Evolutionary conservation across 1,140 invertebrate genomes (phyloP).

Genomic region (Drosophila busckii): DNA sequence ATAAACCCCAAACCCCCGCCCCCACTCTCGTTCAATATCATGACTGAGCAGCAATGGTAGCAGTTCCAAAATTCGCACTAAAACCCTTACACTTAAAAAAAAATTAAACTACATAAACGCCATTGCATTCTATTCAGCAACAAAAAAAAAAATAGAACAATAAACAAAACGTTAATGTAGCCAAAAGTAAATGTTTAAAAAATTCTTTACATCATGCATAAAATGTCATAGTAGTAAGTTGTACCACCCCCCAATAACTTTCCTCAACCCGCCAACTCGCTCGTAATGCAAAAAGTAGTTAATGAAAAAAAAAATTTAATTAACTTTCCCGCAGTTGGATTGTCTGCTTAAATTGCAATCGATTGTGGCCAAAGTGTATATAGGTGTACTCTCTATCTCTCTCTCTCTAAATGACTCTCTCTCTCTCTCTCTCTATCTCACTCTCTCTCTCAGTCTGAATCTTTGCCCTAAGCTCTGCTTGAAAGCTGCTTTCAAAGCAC

Average conservation of each 20-base stretch:
- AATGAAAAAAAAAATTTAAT: conserved; percentile 53
- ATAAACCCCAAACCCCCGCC: not conserved
- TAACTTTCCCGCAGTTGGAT: conserved; percentile 73
- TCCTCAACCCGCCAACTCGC: conserved; percentile 3
- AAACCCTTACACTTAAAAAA: conserved; percentile 36
- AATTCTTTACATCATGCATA: conserved; percentile 39
- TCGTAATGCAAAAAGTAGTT: conserved; percentile 1
- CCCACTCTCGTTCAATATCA: conserved; percentile 47
- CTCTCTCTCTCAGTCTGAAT: conserved; percentile 39
- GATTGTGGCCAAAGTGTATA: conserved; percentile 33
- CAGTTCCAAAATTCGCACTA: conserved; percentile 69
- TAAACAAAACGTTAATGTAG: conserved; percentile 49
- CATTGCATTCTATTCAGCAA: conserved; percentile 70
- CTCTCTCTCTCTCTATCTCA: conserved; percentile 22
- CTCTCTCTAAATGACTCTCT: conserved; percentile 23
- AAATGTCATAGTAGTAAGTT: conserved; percentile 64
- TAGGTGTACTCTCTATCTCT: conserved; percentile 28
- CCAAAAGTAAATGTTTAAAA: conserved; percentile 19
- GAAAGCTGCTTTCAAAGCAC: conserved; percentile 52
- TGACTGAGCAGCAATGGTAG: conserved; percentile 76
- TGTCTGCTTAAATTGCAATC: conserved; percentile 45
- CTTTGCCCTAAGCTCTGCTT: conserved; percentile 35
- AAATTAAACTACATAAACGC: conserved; percentile 57
- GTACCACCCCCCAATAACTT: conserved; percentile 41
- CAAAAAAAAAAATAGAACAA: conserved; percentile 44